phyloP scores from a whole-genome alignment of 1,140 invertebrate genomes.

The Drosophila ercepeae region DNA sequence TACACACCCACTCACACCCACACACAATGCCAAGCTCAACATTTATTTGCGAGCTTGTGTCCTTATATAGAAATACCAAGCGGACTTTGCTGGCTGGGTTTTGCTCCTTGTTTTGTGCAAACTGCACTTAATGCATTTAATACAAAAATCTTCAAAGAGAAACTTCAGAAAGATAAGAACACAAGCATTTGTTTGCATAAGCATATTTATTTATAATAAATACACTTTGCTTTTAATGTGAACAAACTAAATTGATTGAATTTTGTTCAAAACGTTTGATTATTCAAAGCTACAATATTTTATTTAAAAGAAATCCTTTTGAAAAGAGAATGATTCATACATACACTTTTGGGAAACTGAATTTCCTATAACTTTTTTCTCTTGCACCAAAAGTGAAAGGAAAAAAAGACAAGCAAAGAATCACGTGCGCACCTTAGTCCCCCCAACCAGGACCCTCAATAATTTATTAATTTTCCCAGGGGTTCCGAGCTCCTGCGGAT shows the following conservation, averaged over 20 bases:
- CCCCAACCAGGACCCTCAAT: constrained; percentile 8
- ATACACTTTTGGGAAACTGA: not conserved
- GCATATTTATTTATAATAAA: constrained; percentile 5
- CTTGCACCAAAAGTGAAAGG: not conserved
- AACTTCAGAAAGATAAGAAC: constrained; percentile 5
- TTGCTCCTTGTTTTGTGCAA: constrained; percentile 28
- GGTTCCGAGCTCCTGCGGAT: constrained; percentile 22
- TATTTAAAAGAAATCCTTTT: not conserved
- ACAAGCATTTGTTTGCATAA: not conserved
- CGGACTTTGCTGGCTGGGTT: constrained; percentile 44
- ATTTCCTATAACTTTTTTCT: not conserved
- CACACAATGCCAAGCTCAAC: constrained; percentile 22
- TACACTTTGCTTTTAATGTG: not conserved
- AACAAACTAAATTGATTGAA: not conserved
- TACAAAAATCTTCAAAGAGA: constrained; percentile 22
- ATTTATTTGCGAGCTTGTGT: constrained; percentile 30
- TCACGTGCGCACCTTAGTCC: constrained; percentile 14
- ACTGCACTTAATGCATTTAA: constrained; percentile 48
- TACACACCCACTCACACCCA: constrained; percentile 16
- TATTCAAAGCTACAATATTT: not conserved
- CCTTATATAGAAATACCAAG: constrained; percentile 27
- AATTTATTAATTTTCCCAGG: constrained; percentile 49
- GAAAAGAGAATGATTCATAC: not conserved
- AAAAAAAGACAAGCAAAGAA: constrained; percentile 21
- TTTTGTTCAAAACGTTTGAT: not conserved